Percentiles rank a stretch among this genome's conserved stretches.
Conservation (phyloP, 2,888 invertebrate genomes). For the Mamestra brassicae region DNA sequence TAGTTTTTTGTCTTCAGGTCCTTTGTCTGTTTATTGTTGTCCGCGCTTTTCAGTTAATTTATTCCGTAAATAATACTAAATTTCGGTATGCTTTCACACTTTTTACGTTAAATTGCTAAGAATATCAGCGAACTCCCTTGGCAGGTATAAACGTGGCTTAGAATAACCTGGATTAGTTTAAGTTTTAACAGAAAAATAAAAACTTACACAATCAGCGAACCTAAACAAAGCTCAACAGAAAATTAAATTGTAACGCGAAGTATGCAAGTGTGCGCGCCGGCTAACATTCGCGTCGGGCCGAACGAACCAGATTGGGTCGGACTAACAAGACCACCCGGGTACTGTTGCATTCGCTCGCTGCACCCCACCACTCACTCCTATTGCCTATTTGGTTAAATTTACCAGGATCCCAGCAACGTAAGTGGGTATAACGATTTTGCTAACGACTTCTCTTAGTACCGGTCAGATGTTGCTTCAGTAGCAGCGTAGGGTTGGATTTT, state of each 20-base stretch:
- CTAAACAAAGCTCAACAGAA: constrained; percentile 24
- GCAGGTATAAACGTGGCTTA: background rate
- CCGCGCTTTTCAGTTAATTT: background rate
- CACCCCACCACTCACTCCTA: constrained; percentile 78
- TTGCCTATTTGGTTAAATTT: constrained; percentile 86
- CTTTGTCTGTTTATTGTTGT: background rate
- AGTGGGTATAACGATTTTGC: constrained; percentile 69
- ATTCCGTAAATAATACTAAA: too few species aligned
- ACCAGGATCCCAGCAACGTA: constrained; percentile 75
- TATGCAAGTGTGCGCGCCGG: constrained; percentile 64
- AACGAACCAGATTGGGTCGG: constrained; percentile 79
- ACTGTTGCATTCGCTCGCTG: constrained; percentile 79
- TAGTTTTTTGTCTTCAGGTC: background rate
- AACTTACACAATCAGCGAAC: constrained; percentile 19
- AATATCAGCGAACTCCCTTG: background rate
- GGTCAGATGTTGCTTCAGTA: constrained; percentile 49
- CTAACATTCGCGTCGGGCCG: constrained; percentile 73
- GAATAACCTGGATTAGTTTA: background rate
- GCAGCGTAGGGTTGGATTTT: constrained; percentile 19
- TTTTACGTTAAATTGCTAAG: background rate
- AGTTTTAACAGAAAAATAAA: background rate
- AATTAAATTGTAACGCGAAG: constrained; percentile 43
- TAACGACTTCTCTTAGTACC: constrained; percentile 65
- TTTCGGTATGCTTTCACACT: background rate
- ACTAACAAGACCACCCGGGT: constrained; percentile 82